Evolutionary conservation across 1,140 invertebrate genomes (phyloP).

Genomic region (Gerris buenoi): DNA sequence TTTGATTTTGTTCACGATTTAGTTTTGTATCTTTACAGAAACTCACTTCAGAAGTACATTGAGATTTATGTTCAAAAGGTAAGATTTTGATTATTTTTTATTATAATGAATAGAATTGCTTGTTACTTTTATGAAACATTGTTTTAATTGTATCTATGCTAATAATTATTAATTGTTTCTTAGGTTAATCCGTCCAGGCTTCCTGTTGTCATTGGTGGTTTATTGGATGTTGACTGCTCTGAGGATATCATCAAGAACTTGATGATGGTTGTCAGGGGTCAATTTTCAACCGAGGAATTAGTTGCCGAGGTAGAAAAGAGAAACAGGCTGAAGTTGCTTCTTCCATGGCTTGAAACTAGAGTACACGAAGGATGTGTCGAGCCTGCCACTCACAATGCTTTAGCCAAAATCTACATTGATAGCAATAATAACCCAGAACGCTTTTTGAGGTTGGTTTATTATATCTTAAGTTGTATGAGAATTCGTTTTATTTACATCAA

Average conservation of each 20-base stretch:
- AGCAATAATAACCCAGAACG: constrained; percentile 98
- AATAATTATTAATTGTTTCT: no score
- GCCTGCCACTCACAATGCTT: constrained; percentile 94
- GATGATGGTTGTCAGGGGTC: constrained; percentile 89
- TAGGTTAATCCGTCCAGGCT: constrained; percentile 92
- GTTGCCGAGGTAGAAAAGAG: constrained; percentile 97
- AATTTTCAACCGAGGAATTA: constrained; percentile 97
- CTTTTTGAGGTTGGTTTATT: constrained; percentile 63
- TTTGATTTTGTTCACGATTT: constrained; percentile 99
- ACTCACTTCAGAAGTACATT: constrained; percentile 97
- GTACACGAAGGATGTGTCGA: constrained; percentile 93
- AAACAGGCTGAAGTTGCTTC: constrained; percentile 84
- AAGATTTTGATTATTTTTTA: no score
- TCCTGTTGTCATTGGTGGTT: constrained; percentile 92
- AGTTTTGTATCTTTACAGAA: constrained; percentile 94
- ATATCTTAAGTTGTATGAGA: background rate
- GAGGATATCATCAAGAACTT: constrained; percentile 99
- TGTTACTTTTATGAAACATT: no score
- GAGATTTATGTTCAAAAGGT: constrained; percentile 99
- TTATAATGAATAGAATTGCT: no score
- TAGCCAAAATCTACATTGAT: constrained; percentile 99
- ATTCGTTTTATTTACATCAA: no score
- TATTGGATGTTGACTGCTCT: constrained; percentile 94
- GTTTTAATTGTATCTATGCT: no score
- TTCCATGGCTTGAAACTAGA: constrained; percentile 93